These are phyloP conservation scores for Caenorhabditis sp. DNA, from an alignment of 2,888 invertebrate species.

Conservation along the genomic window DNA sequence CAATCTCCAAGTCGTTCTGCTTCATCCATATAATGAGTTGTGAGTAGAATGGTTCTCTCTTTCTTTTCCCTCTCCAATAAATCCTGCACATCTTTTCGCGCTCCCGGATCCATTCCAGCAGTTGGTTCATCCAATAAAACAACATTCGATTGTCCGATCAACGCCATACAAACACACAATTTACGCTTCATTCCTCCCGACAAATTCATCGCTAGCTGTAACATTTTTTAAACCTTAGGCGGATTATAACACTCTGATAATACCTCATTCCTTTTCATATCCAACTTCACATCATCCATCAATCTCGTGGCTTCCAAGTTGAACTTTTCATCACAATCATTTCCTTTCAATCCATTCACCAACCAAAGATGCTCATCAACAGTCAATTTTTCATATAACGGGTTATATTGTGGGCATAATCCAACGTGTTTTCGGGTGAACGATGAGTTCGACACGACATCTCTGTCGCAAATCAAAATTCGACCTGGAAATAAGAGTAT, in stretches of 20 bases:
- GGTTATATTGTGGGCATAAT: conserved; percentile 66
- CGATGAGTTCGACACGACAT: conserved; percentile 42
- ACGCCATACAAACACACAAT: conserved; percentile 64
- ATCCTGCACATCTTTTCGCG: conserved; percentile 44
- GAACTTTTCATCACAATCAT: conserved; percentile 15
- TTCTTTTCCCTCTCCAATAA: conserved; percentile 50
- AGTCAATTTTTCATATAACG: conserved; percentile 63
- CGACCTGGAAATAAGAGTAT: no score
- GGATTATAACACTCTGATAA: background rate
- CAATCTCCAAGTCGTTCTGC: conserved; percentile 67
- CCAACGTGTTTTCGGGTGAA: conserved; percentile 58
- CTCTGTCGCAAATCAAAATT: conserved; percentile 51
- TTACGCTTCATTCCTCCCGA: conserved; percentile 69
- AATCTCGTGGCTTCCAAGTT: conserved; percentile 46
- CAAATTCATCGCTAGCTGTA: conserved; percentile 48
- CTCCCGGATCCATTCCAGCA: conserved; percentile 57
- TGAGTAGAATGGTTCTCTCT: conserved; percentile 13
- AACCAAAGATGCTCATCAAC: conserved; percentile 66
- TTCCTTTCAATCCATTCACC: conserved; percentile 61
- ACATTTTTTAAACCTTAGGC: background rate
- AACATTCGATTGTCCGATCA: conserved; percentile 55
- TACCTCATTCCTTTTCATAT: conserved; percentile 48
- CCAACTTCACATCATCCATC: conserved; percentile 48
- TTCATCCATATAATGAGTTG: conserved; percentile 62
- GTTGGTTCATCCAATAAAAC: conserved; percentile 64